These are phyloP conservation scores for Cyanistes caeruleus DNA, from an alignment of 2,113 vertebrate species.

Conservation along the genomic window DNA sequence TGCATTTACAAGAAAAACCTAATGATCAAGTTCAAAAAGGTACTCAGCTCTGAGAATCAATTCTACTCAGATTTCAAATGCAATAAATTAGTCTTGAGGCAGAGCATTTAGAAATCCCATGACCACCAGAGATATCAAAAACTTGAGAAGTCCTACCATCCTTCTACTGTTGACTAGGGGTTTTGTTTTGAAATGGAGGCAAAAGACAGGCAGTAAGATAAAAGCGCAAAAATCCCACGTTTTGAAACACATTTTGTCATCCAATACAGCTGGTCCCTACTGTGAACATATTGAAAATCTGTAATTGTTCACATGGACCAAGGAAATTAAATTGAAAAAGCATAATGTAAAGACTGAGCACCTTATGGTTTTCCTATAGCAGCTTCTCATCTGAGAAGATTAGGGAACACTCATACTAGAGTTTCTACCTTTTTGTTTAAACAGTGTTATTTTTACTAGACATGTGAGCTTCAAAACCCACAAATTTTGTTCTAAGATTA, in stretches of 20 bases:
- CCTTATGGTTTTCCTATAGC: background rate
- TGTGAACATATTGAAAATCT: background rate
- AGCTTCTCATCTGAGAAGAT: background rate
- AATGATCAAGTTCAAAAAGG: background rate
- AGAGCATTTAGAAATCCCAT: background rate
- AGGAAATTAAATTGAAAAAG: background rate
- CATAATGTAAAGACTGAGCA: background rate
- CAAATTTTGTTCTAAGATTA: background rate
- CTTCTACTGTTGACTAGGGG: background rate
- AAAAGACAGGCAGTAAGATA: background rate
- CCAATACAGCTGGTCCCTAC: background rate
- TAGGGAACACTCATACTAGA: background rate
- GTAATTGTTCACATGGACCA: background rate
- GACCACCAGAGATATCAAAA: background rate
- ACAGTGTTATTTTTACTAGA: background rate
- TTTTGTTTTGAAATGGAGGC: background rate
- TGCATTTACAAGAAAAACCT: background rate
- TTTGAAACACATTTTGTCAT: background rate
- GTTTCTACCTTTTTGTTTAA: background rate
- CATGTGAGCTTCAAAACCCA: background rate
- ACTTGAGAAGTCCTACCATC: background rate
- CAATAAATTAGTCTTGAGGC: background rate
- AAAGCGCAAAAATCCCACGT: background rate
- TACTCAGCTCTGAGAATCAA: background rate
- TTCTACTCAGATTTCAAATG: background rate